Evolutionary conservation across 2,888 invertebrate species (phyloP), one percentile per base, ranked within the genome.

Genomic region (Drosophila subquinaria): DNA sequence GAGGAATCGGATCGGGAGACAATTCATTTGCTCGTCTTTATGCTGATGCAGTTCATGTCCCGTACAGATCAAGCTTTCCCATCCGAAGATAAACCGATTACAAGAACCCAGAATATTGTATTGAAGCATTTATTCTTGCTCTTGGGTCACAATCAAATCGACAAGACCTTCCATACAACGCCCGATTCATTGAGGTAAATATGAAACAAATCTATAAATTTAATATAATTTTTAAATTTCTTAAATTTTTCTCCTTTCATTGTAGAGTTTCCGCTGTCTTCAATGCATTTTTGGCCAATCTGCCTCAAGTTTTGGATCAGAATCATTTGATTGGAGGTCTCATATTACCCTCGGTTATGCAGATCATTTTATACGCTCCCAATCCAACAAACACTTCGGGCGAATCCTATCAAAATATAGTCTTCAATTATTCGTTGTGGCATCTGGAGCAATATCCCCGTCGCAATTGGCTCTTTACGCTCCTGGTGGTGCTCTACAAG

Each of bases 21-120:
- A 0, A 97, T 98, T 84, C 98, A 99, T 92, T 94, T 99, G 30
- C 94, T 99, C 40, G 97, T 99, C 11, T 97, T 98, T 87, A 94
- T 99, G n/a, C 95, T 99, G 13, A 98, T 99, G 97, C 98, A 98
- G 94, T 99, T 98, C 92, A 94, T 99, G 91, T 97, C 98, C 0
- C 94, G 96, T 83, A 95, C 95, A 27, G 96, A 96, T 91, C 95
- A 96, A 92, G 97, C 97, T 0, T 97, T 95, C 90, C 97, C 97
- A 0, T 95, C 95, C 0, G 98, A 98, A 83, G 98, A 98, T 81
- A 98, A 97, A 87, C 94, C 95, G 42, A 92, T 95, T 11, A 95
- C 95, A 0, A 96, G 96, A 91, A 95, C 96, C 0, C 97, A 98
- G 92, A 96, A 95, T 70, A 95, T 98, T 79, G 98, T 99, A 0